Base-by-base conservation (phyloP, 2,888 invertebrate species). In the Heliothis peltigera region DNA sequence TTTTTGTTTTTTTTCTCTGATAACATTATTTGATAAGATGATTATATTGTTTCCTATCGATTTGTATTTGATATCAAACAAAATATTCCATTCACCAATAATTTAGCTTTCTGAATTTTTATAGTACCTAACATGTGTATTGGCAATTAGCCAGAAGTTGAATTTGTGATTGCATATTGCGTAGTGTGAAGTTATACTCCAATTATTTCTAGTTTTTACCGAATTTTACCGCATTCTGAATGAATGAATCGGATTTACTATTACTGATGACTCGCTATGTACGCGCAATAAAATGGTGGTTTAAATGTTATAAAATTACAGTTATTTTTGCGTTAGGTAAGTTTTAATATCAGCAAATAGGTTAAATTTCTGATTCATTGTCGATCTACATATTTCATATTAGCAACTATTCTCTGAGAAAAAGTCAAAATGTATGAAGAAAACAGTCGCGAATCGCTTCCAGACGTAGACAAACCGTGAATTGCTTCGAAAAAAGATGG, bases 221-320 rank as follows among this genome's bases (percentile, higher is more conserved):
- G 52, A 47, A 39, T 62, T 47, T 22, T 10, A 1, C 39, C 6
- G 46, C 48, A 62, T 62, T 57, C 35, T 57, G 58, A 22, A 58
- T 73, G 73, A 71, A 71, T 73, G 62, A 67, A 71, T 67, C 43
- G 15, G n/a, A 21, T 25, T 7, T 21, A 42, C 49, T 35, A 12
- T 35, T 44, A 19, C 35, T 15, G 12, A 42, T 52, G 44, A 53
- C 18, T 22, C 7, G 1, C 48, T 12, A 21, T 17, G 44, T 18
- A 2, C 68, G 46, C 39, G 58, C 55, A 61, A 48, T 32, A 42
- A 0, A 52, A 59, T 62, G n/a, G n/a, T n/a, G n/a, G n/a, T n/a
- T n/a, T n/a, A n/a, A n/a, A n/a, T n/a, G n/a, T n/a, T 32, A 46
- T 52, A 49, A 28, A 46, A 17, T 35, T 17, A 19, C 35, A 28